Conservation (phyloP, 2,888 invertebrate species). For the Eledone cirrhosa region DNA sequence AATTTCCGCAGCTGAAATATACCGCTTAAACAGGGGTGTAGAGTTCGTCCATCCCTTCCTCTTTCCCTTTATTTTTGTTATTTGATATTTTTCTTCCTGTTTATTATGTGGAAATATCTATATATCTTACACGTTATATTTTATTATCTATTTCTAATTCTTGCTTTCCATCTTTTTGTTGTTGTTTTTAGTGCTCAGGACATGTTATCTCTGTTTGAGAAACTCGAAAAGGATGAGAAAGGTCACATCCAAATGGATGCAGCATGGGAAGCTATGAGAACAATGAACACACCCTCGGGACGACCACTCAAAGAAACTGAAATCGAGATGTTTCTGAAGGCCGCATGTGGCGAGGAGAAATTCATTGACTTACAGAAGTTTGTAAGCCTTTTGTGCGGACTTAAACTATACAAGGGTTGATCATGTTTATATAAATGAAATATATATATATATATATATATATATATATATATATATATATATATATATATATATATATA, state of each 20-base stretch:
- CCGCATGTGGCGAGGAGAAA: constrained; percentile 49
- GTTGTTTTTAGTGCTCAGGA: constrained; percentile 40
- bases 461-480: constrained; percentile 11
- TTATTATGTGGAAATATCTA: no score
- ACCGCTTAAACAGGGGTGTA: no score
- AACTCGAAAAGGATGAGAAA: constrained; percentile 37
- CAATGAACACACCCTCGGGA: constrained; percentile 43
- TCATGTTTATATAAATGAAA: no score
- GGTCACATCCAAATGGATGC: constrained; percentile 43
- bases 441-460: constrained; percentile 4
- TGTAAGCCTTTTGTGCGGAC: constrained; percentile 53
- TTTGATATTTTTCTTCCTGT: no score
- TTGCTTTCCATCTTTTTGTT: not conserved
- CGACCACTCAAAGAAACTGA: constrained; percentile 42
- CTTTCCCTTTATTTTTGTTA: no score
- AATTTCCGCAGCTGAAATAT: no score
- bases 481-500: constrained; percentile 8
- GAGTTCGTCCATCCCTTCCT: no score
- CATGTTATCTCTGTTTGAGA: constrained; percentile 40
- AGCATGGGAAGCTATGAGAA: constrained; percentile 45
- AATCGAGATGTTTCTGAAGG: constrained; percentile 47
- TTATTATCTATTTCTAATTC: no score
- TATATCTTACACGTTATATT: no score
- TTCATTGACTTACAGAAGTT: constrained; percentile 57
- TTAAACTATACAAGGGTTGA: constrained; percentile 44